Base-by-base conservation (phyloP, 2,113 vertebrate genomes). In the Pampusana beccarii region DNA sequence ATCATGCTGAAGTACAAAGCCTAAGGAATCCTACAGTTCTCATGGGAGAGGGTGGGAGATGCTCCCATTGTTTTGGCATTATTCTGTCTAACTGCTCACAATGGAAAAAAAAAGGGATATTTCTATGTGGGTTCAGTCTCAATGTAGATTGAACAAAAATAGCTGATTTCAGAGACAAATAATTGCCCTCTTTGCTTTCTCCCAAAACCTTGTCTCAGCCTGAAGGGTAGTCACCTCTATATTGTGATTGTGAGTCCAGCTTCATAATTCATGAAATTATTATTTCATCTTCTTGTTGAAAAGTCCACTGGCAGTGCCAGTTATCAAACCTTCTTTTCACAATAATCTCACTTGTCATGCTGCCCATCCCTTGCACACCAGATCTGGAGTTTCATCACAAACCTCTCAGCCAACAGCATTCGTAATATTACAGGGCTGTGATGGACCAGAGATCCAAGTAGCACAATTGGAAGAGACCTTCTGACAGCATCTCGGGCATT, bases 1-100 rank as follows among this genome's bases (percentile, higher is more conserved):
- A 40, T 65, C 88, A 60, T 56, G 40, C 67, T 92, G 74, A 21
- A 60, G 60, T 72, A 31, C 87, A 94, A 80, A 95, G 72, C 46
- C 54, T 13, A 34, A 83, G 38, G 78, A 89, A 87, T 74, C 53
- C 75, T 26, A 3, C 29, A 40, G 29, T n/a, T 86, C 70, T 80
- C 46, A 6, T 74, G 44, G 42, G 85, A 91, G 73, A 82, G 66
- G 61, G 38, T 34, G 74, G 23, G 58, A 54, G 51, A 74, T 42
- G 42, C 8, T 80, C 16, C 87, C 33, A 8, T 78, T 81, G 48
- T 64, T 50, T 53, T 15, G 34, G 38, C 50, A 61, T 84, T 86
- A 33, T 64, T 67, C 65, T 79, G 72, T 51, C 42, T 48, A 80
- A 50, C 28, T 34, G 11, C 48, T 93, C 87, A 34, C 23, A 73